These are phyloP conservation scores for Subanguina moxae DNA, from an alignment of 1,140 invertebrate species.

Conservation along the genomic window DNA sequence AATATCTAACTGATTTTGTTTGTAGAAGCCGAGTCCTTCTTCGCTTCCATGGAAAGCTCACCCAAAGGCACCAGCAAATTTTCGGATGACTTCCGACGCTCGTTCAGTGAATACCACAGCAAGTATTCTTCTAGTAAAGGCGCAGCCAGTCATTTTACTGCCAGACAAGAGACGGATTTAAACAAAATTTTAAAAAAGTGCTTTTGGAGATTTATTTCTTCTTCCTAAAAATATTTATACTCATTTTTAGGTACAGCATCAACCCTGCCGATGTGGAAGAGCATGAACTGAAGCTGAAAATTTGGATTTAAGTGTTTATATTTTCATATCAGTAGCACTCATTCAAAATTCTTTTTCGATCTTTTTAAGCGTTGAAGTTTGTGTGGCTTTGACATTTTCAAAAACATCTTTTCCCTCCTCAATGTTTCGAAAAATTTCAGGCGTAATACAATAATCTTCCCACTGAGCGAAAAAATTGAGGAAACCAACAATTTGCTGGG, in stretches of 20 bases:
- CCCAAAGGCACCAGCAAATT: no score
- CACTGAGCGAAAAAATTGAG: constrained; percentile 28
- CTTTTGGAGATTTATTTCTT: not conserved
- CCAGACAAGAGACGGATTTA: not conserved
- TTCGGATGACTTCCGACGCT: not conserved
- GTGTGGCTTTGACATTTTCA: no score
- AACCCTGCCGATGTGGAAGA: constrained; percentile 13
- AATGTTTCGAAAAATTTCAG: no score
- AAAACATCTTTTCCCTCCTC: no score
- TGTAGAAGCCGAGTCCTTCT: not conserved
- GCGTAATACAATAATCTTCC: constrained; percentile 26
- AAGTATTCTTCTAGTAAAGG: not conserved
- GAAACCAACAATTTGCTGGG: constrained; percentile 14
- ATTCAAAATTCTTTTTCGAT: no score
- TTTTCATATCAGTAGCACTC: no score
- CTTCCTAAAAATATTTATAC: not conserved
- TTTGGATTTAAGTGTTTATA: constrained; percentile 24
- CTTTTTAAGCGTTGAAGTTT: no score
- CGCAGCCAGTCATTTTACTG: not conserved
- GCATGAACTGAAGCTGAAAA: constrained; percentile 26
- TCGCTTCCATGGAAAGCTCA: not conserved
- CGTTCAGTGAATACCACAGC: not conserved
- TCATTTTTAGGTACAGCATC: constrained; percentile 9
- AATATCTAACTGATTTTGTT: no score
- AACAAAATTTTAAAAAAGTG: not conserved